phyloP scores from a whole-genome alignment of 2,888 invertebrate species.

The Stramonita haemastoma region DNA sequence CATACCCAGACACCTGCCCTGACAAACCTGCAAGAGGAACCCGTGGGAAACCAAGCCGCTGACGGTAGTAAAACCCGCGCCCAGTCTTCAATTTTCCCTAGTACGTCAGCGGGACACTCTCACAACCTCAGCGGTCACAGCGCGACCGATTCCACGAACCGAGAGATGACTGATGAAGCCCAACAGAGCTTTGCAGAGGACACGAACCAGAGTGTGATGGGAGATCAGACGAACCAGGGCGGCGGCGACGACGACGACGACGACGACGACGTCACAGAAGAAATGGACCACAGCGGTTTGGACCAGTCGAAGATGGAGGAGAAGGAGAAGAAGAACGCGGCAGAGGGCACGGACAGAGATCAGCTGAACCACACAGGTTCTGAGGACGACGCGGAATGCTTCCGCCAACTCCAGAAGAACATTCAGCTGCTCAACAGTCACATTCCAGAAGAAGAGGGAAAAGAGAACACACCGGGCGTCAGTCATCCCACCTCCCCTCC shows the following conservation, averaged over 20 bases:
- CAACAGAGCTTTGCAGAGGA: not conserved
- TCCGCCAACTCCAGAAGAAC: slow-evolving; percentile 52
- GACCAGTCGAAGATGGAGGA: not conserved
- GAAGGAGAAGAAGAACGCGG: not conserved
- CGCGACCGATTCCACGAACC: not conserved
- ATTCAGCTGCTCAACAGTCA: slow-evolving; percentile 52
- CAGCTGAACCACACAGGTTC: not conserved
- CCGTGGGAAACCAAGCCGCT: not conserved
- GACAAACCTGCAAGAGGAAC: not conserved
- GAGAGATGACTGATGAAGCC: not conserved
- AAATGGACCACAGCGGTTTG: too few relatives aligned
- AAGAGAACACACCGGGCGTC: not conserved
- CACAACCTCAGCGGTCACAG: not conserved
- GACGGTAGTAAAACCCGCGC: too few relatives aligned
- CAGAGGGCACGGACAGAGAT: not conserved
- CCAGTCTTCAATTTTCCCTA: too few relatives aligned
- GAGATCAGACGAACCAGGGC: not conserved
- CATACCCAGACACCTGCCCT: not conserved
- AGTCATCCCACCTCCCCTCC: not conserved
- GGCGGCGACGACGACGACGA: not conserved
- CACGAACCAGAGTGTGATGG: not conserved
- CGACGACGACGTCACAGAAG: not conserved
- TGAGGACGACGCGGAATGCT: slow-evolving; percentile 44
- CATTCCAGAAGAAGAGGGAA: slow-evolving; percentile 26
- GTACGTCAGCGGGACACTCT: too few relatives aligned